These are phyloP conservation scores for Apomyelois bistriatella DNA, from an alignment of 2,888 invertebrate genomes.

Conservation along the genomic window DNA sequence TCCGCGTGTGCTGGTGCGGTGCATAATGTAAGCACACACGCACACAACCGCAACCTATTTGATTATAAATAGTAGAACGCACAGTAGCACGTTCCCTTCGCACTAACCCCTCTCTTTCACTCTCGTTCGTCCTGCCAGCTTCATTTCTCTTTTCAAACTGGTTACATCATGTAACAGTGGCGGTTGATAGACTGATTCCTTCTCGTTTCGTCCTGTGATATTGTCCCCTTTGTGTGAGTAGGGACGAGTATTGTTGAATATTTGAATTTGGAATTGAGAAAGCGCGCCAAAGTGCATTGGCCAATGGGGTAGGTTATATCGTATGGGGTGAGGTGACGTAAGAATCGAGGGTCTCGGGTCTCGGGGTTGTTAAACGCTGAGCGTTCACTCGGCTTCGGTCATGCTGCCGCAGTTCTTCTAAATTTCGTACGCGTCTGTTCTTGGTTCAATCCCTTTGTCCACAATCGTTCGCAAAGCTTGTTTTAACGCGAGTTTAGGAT, in stretches of 20 bases:
- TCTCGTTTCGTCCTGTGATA: constrained; percentile 48
- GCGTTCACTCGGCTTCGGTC: constrained; percentile 71
- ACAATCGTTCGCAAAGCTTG: constrained; percentile 55
- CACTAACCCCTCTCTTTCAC: constrained; percentile 57
- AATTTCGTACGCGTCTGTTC: constrained; percentile 47
- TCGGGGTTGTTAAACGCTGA: constrained; percentile 71
- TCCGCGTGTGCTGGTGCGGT: constrained; percentile 56
- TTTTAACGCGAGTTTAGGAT: constrained; percentile 58
- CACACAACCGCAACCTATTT: constrained; percentile 64
- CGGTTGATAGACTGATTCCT: constrained; percentile 37
- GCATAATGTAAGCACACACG: constrained; percentile 69
- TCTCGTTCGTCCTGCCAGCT: constrained; percentile 29
- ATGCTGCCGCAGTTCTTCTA: constrained; percentile 57
- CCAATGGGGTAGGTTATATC: constrained; percentile 49
- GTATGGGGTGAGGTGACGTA: constrained; percentile 79
- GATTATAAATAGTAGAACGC: constrained; percentile 79
- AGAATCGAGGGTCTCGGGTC: constrained; percentile 53
- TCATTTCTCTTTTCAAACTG: constrained; percentile 49
- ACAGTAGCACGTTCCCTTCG: constrained; percentile 79
- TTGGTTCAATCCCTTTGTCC: constrained; percentile 72
- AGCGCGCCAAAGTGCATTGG: constrained; percentile 73
- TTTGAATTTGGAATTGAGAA: constrained; percentile 53
- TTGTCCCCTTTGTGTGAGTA: constrained; percentile 41
- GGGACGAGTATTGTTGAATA: constrained; percentile 38
- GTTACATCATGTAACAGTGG: constrained; percentile 70